These are phyloP conservation scores for Scotopteryx bipunctaria DNA, from an alignment of 2,888 invertebrate genomes.

Conservation along the genomic window DNA sequence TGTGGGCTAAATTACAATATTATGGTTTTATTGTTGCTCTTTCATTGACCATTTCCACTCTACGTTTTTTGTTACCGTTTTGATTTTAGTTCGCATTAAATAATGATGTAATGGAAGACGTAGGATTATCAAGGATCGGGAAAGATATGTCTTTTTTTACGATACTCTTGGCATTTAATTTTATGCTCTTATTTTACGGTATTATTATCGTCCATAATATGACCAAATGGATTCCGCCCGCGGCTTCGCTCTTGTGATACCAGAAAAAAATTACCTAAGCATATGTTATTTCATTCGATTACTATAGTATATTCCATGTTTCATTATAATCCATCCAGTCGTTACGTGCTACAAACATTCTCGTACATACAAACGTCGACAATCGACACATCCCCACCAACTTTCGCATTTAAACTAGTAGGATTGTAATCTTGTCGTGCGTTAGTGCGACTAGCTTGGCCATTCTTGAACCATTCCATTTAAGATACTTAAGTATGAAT, in stretches of 20 bases:
- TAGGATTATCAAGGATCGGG: slow-evolving; percentile 18
- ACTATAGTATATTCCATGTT: not conserved
- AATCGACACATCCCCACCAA: no score
- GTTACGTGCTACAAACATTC: no score
- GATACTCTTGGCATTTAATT: slow-evolving; percentile 1
- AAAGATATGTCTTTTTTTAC: slow-evolving; percentile 6
- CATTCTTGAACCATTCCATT: no score
- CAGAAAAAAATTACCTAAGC: no score
- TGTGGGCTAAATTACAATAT: slow-evolving; percentile 62
- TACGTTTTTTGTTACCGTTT: slow-evolving; percentile 32
- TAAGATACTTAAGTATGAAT: no score
- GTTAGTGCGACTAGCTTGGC: no score
- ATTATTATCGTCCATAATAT: not conserved
- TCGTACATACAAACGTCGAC: no score
- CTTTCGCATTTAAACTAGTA: no score
- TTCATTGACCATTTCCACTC: slow-evolving; percentile 65
- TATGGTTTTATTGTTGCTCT: slow-evolving; percentile 68
- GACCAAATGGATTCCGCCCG: no score
- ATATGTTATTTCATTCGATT: not conserved
- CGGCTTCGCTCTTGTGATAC: no score
- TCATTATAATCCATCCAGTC: no score
- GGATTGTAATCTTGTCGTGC: no score
- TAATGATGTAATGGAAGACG: slow-evolving; percentile 11
- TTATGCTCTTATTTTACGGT: not conserved
- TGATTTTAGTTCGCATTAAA: slow-evolving; percentile 33